A percentile compares a stretch with the other conserved stretches of the same genome.
phyloP scores from a whole-genome alignment of 1,140 invertebrate species.

The Pentalonia nigronervosa region DNA sequence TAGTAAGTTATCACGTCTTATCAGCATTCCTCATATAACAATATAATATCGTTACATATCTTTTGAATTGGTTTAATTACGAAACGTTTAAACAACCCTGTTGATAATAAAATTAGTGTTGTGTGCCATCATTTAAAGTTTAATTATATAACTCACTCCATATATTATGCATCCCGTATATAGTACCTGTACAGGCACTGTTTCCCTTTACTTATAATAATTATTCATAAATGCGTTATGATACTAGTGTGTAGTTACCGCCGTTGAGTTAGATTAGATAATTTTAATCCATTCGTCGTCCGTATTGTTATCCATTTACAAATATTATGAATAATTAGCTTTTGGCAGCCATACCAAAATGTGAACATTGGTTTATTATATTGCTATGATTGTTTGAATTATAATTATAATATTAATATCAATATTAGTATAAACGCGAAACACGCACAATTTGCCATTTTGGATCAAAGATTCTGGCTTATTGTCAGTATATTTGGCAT shows the following conservation, averaged over 20 bases:
- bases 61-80: not conserved
- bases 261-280: not conserved
- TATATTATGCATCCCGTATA: not conserved
- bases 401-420: not conserved
- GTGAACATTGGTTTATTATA: not conserved
- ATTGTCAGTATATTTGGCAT: not conserved
- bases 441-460: not conserved
- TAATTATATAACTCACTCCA: not conserved
- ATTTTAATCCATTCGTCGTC: not conserved
- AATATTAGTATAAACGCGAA: not conserved
- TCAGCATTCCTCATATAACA: not conserved
- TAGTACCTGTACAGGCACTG: not conserved
- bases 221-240: not conserved
- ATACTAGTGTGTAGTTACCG: not conserved
- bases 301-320: not conserved
- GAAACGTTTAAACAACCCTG: not conserved
- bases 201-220: not conserved
- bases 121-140: not conserved
- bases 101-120: not conserved
- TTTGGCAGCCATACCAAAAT: not conserved
- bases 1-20: not conserved
- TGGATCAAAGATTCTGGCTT: not conserved
- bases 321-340: not conserved
- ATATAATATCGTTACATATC: not conserved
- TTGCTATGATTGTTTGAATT: not conserved